Conservation (phyloP, 2,888 invertebrate species). For the Drosophila heteroneura region DNA sequence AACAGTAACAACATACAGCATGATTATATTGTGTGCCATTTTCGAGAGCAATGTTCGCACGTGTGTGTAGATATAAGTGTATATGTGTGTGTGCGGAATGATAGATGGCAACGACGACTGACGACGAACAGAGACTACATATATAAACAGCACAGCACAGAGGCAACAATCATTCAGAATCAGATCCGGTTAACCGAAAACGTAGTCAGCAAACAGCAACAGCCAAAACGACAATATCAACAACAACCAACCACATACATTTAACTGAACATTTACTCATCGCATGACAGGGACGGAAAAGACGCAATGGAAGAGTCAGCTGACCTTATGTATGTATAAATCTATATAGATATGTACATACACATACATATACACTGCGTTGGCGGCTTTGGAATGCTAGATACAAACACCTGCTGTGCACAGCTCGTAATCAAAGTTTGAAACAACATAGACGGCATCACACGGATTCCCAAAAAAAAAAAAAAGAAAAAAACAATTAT, state of each 20-base stretch:
- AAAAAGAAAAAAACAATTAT: conserved; percentile 18
- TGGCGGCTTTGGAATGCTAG: conserved; percentile 64
- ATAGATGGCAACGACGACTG: conserved; percentile 59
- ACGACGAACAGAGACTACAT: conserved; percentile 33
- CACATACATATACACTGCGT: conserved; percentile 46
- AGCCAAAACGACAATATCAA: conserved; percentile 19
- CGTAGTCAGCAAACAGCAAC: conserved; percentile 39
- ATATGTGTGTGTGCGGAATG: conserved; percentile 35
- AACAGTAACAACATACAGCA: conserved; percentile 31
- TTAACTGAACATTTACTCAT: conserved; percentile 24
- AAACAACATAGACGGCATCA: conserved; percentile 55
- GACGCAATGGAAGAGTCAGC: conserved; percentile 56
- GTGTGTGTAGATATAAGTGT: conserved; percentile 42
- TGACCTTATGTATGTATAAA: conserved; percentile 35
- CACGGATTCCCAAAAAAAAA: conserved; percentile 44
- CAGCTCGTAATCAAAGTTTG: conserved; percentile 25
- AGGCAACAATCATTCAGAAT: conserved; percentile 64
- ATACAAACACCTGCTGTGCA: conserved; percentile 60
- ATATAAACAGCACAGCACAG: conserved; percentile 52
- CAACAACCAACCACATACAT: conserved; percentile 17
- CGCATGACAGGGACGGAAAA: conserved; percentile 19
- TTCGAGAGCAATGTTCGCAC: conserved; percentile 69
- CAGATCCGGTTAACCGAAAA: conserved; percentile 79
- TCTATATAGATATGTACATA: conserved; percentile 1
- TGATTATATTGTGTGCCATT: conserved; percentile 67